These are phyloP conservation scores for Lasioglossum pauxillum DNA, from an alignment of 2,888 invertebrate genomes.

Conservation along the genomic window DNA sequence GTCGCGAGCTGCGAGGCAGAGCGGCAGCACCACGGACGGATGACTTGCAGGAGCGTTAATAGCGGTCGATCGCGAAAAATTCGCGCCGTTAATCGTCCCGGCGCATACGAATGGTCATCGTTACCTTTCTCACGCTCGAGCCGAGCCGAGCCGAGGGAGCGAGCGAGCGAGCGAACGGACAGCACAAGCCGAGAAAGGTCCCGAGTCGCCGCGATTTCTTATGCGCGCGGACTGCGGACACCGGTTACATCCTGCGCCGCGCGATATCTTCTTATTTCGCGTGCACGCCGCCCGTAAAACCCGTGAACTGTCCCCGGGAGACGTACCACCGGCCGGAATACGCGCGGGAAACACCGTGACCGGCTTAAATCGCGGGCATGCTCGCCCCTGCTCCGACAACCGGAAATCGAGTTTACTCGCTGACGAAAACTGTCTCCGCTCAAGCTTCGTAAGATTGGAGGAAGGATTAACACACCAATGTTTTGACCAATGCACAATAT, in stretches of 20 bases:
- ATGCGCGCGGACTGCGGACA: conserved; percentile 44
- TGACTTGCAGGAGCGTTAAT: conserved; percentile 52
- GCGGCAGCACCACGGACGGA: conserved; percentile 10
- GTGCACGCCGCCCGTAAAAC: conserved; percentile 39
- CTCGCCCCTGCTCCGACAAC: neutral
- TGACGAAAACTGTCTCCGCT: neutral
- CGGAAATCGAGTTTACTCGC: neutral
- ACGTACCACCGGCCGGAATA: conserved; percentile 38
- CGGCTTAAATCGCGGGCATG: neutral
- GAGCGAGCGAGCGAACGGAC: conserved; percentile 30
- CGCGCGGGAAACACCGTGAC: neutral
- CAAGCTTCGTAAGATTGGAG: no score
- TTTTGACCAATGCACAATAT: no score
- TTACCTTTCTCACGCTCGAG: conserved; percentile 68
- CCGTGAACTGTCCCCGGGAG: conserved; percentile 54
- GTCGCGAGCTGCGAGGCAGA: neutral
- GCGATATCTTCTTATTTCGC: conserved; percentile 65
- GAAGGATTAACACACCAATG: no score
- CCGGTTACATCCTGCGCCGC: conserved; percentile 66
- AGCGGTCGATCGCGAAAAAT: conserved; percentile 59
- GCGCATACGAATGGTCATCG: conserved; percentile 66
- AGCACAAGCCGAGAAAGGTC: conserved; percentile 73
- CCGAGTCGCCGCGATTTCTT: conserved; percentile 65
- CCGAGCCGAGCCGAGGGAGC: neutral
- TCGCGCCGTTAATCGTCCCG: conserved; percentile 40